These are phyloP conservation scores for Neosilurus mollespiculum DNA, from an alignment of 2,797 vertebrate genomes.

Conservation along the genomic window DNA sequence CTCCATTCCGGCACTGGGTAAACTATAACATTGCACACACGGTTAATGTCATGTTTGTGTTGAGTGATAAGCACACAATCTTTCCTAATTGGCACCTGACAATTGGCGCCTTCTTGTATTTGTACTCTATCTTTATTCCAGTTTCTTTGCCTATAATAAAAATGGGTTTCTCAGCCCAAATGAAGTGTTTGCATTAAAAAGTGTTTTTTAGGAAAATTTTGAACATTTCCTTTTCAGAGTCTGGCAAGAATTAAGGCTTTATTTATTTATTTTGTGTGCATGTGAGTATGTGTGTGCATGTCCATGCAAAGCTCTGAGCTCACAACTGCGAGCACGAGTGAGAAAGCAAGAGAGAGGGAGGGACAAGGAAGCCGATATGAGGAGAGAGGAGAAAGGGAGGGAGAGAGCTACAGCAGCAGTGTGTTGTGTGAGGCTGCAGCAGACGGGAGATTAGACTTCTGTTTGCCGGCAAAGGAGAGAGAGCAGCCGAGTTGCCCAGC, in stretches of 20 bases:
- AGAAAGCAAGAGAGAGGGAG: constrained; percentile 47
- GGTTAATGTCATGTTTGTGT: background rate
- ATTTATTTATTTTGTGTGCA: constrained; percentile 11
- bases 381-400: constrained; percentile 41
- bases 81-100: background rate
- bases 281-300: constrained; percentile 29
- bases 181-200: background rate
- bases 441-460: constrained; percentile 71
- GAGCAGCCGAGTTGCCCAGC: constrained; percentile 52
- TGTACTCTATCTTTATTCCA: background rate
- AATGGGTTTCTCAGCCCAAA: background rate
- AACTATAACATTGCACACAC: background rate
- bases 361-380: constrained; percentile 58
- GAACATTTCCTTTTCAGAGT: background rate
- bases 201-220: background rate
- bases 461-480: constrained; percentile 61
- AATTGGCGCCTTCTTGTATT: background rate
- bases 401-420: constrained; percentile 66
- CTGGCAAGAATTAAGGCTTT: constrained; percentile 30
- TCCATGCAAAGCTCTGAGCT: constrained; percentile 59
- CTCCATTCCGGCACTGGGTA: background rate
- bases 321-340: constrained; percentile 53
- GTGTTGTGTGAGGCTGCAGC: constrained; percentile 76
- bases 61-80: background rate
- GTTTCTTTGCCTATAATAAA: background rate